A percentile compares a stretch with the other conserved stretches of the same genome.
These are phyloP conservation scores for Xenopus tropicalis DNA, from an alignment of 2,113 vertebrate species.

Conservation along the genomic window DNA sequence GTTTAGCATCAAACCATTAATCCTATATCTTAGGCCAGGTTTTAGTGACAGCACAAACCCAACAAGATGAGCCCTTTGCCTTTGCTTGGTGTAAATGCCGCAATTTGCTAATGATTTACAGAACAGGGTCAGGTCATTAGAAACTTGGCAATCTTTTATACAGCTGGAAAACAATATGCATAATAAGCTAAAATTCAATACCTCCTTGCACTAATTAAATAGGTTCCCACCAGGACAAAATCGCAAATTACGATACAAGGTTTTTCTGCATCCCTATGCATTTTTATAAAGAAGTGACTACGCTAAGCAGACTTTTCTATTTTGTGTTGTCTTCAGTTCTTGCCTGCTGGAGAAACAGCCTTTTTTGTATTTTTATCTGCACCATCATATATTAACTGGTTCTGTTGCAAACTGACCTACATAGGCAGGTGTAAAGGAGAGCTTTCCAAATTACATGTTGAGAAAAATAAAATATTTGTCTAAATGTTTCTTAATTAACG, in stretches of 20 bases:
- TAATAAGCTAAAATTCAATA: conserved; percentile 86
- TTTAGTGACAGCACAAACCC: conserved; percentile 76
- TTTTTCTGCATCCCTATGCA: conserved; percentile 77
- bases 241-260: conserved; percentile 72
- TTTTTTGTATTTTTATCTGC: conserved; percentile 28
- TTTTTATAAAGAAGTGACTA: conserved; percentile 71
- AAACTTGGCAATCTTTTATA: conserved; percentile 82
- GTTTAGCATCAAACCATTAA: conserved; percentile 82
- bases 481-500: too few species aligned
- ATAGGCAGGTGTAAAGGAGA: conserved; percentile 47
- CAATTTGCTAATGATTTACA: conserved; percentile 85
- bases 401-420: conserved; percentile 28
- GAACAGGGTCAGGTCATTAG: conserved; percentile 83
- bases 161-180: conserved; percentile 85
- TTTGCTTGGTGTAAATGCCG: conserved; percentile 75
- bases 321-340: conserved; percentile 25
- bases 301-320: conserved; percentile 53
- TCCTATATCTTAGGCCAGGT: conserved; percentile 67
- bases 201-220: conserved; percentile 81
- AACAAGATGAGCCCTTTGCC: conserved; percentile 80
- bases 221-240: conserved; percentile 77
- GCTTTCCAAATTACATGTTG: not conserved
- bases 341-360: conserved; percentile 29
- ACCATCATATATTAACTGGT: conserved; percentile 39
- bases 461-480: not conserved